Evolutionary conservation across 2,113 vertebrate genomes (phyloP).

Genomic region (Acrocephalus kingi): DNA sequence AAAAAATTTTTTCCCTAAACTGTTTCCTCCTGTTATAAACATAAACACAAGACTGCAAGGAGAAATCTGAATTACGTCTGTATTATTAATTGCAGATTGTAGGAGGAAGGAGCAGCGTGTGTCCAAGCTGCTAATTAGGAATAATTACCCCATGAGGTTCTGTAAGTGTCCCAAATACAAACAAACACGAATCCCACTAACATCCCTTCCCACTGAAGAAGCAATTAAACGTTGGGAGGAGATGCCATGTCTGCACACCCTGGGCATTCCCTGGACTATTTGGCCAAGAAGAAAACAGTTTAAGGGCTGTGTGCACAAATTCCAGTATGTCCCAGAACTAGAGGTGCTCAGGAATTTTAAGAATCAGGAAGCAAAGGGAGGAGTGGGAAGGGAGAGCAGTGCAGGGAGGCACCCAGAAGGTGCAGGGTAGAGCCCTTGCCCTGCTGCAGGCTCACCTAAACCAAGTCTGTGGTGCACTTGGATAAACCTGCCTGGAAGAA

Average conservation of each 20-base stretch:
- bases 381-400: neutral
- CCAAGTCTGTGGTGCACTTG: neutral
- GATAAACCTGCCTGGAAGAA: neutral
- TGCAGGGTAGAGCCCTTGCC: neutral
- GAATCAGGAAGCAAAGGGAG: neutral
- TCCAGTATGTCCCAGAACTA: neutral
- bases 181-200: neutral
- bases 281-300: neutral
- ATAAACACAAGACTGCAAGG: neutral
- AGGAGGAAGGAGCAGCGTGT: constrained; percentile 12
- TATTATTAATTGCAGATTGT: constrained; percentile 4
- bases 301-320: neutral
- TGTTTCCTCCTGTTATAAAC: neutral
- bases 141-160: constrained; percentile 47
- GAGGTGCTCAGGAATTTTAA: neutral
- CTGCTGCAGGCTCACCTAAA: neutral
- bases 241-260: neutral
- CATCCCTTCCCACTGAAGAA: neutral
- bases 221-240: neutral
- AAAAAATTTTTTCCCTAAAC: neutral
- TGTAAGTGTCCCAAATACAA: constrained; percentile 13
- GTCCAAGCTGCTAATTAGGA: constrained; percentile 37
- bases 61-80: neutral
- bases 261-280: neutral
- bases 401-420: neutral